Evolutionary conservation across 2,113 vertebrate genomes (phyloP), one percentile per base, ranked within the genome.

Genomic region (Tursiops truncatus): DNA sequence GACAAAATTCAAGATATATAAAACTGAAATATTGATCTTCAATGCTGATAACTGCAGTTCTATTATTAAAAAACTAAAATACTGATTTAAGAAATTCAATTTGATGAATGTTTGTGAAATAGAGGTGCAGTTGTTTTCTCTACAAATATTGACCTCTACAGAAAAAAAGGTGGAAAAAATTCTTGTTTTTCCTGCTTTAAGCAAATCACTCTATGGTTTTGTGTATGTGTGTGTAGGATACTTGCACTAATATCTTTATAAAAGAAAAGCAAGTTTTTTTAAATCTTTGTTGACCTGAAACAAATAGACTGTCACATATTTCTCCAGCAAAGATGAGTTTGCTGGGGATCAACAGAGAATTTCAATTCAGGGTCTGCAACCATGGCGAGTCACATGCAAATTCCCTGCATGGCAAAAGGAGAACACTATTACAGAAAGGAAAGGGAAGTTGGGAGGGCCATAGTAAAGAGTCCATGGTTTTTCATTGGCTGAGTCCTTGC

Each of bases 1-100:
- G 36, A 60, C 38, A 94, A 83, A 96, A 87, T 77, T 88, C 38
- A 95, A 91, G 67, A 83, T 65, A 33, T 15, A 74, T 33, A 81
- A 80, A 86, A 23, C 20, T 81, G 23, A 94, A 96, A 70, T 81
- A 89, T 60, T 79, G 76, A 84, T 67, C n/a, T 68, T 81, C 17
- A 71, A 65, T 87, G 31, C 21, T 62, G 25, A 44, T 21, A 23
- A 62, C 31, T 47, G 0, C 56, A 41, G 33, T 67, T 85, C 89
- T 28, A 60, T 79, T 53, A 89, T 77, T 31, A 81, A 84, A 74
- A 50, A 92, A 53, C 20, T 79, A 31, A 10, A 26, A 25, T 67
- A 41, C 44, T 89, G 38, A 63, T 67, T 68, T 85, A 26, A 94
- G 15, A 68, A 85, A 68, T 33, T 50, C 28, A 53, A 25, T 31